phyloP scores from a whole-genome alignment of 2,113 vertebrate genomes.

The Dissostichus mawsoni region DNA sequence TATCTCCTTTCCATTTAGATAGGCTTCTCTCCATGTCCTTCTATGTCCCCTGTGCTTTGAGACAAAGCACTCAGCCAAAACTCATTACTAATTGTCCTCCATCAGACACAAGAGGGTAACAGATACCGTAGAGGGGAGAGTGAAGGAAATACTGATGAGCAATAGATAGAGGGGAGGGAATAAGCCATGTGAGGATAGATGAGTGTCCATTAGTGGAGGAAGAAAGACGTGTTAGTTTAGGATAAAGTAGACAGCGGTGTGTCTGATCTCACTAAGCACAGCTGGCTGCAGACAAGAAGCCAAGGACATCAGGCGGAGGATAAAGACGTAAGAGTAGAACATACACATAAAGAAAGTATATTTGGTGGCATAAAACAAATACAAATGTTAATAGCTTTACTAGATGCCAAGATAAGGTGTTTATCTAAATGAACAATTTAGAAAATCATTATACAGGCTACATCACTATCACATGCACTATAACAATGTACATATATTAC shows the following conservation, averaged over 20 bases:
- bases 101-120: slow-evolving; percentile 30
- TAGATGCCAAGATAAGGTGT: background rate
- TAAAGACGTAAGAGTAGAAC: no score
- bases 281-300: slow-evolving; percentile 26
- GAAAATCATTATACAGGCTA: no score
- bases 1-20: slow-evolving; percentile 17
- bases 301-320: slow-evolving; percentile 10
- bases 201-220: slow-evolving; percentile 20
- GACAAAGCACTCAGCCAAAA: slow-evolving; percentile 38
- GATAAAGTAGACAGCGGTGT: slow-evolving; percentile 42
- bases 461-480: no score
- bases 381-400: background rate
- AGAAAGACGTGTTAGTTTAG: background rate
- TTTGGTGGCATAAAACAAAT: no score
- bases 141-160: slow-evolving; percentile 50
- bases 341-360: no score
- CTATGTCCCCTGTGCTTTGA: slow-evolving; percentile 32
- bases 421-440: background rate
- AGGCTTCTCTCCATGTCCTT: slow-evolving; percentile 36
- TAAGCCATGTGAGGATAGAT: slow-evolving; percentile 6
- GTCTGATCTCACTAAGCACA: slow-evolving; percentile 22
- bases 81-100: slow-evolving; percentile 43
- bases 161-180: slow-evolving; percentile 41
- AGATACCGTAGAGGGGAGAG: slow-evolving; percentile 23
- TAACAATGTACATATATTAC: no score